Base-by-base conservation (phyloP, 1,140 invertebrate species). In the Cataglyphis hispanica region DNA sequence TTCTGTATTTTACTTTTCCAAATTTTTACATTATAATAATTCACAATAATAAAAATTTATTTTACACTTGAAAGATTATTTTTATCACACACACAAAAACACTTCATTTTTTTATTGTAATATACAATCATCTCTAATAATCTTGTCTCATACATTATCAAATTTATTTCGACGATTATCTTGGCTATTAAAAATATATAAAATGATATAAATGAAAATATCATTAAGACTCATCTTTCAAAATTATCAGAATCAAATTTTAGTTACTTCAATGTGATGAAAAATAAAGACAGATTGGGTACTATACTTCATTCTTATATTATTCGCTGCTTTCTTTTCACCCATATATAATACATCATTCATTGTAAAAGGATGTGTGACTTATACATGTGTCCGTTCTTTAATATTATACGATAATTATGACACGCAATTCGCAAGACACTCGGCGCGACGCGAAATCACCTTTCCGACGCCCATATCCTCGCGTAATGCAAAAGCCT, bases 401-500 rank as follows among this genome's bases (percentile, higher is more conserved):
- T 31, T 34, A 53, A 50, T 64, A 50, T 66, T 16, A 25, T 64
- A 16, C 8, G 76, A 67, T 66, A 67, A 67, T 78, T 53, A 67
- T 50, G 58, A 64, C 58, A 16, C 53, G 60, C 61, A 53, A 25
- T 19, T 56, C 13, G 31, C 43, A 7, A 46, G 22, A 43, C 56
- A n/a, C 10, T 19, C 50, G 1, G 0, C 19, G 27, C 37, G 61
- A 61, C 46, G 19, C 46, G 19, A 67, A 40, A 78, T 8, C 34
- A 25, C 31, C 31, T 56, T 78, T 53, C 43, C 60, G 60, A 19
- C 46, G 64, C 34, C 56, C 56, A 74, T 34, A 34, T 56, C 22
- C 6, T 27, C 31, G n/a, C 67, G 56, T 64, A 72, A 87, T 86
- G 74, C 46, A 86, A 63, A 87, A 63, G 70, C 37, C 56, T 40